phyloP scores from a whole-genome alignment of 2,888 invertebrate species.

The Kuschelorhynchus macadamiae region DNA sequence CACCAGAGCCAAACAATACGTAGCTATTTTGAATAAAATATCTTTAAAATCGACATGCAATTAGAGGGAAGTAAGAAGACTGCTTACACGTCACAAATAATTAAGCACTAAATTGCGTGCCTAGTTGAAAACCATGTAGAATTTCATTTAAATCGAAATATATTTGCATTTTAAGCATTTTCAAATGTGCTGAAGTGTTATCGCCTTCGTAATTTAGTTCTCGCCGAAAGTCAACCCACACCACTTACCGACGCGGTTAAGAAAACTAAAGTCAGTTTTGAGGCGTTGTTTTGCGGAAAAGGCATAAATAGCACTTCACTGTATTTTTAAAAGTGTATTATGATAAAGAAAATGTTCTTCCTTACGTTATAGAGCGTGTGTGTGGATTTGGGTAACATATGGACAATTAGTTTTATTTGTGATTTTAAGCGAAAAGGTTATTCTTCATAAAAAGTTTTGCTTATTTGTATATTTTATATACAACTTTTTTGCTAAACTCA shows the following conservation, averaged over 20 bases:
- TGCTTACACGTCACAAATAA: conserved; percentile 61
- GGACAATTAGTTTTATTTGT: too few species aligned
- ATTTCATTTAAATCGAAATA: conserved; percentile 25
- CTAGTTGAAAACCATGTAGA: conserved; percentile 29
- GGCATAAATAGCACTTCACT: too few species aligned
- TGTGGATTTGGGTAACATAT: too few species aligned
- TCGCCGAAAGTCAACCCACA: conserved; percentile 10
- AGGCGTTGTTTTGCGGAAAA: conserved; percentile 4
- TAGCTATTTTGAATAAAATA: conserved; percentile 40
- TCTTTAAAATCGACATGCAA: conserved; percentile 63
- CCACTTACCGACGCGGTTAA: neutral
- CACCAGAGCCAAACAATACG: neutral
- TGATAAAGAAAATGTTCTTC: too few species aligned
- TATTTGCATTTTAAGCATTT: conserved; percentile 42
- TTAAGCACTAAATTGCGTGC: conserved; percentile 63
- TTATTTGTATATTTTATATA: too few species aligned
- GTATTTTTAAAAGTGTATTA: too few species aligned
- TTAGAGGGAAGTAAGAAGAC: conserved; percentile 62
- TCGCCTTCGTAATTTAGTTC: conserved; percentile 23
- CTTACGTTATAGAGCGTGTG: too few species aligned
- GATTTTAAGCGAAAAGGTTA: too few species aligned
- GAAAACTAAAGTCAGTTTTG: neutral
- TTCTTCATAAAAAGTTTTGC: too few species aligned
- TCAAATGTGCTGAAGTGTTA: conserved; percentile 26
- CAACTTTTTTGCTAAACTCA: too few species aligned